These are phyloP conservation scores for Myripristis murdjan DNA, from an alignment of 2,797 vertebrate species.

Conservation along the genomic window DNA sequence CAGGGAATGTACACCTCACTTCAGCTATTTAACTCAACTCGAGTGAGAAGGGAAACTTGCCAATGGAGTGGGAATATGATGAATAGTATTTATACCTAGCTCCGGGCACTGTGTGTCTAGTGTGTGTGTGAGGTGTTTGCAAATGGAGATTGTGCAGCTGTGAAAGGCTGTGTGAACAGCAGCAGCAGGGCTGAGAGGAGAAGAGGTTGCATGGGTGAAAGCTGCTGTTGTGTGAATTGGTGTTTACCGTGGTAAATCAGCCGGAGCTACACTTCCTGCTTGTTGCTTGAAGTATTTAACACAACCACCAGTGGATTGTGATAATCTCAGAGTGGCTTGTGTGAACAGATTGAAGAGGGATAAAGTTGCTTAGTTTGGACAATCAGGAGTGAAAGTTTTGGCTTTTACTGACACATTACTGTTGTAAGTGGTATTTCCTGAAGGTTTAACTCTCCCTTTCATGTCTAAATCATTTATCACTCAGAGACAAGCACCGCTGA, in stretches of 20 bases:
- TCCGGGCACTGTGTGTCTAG: slow-evolving; percentile 57
- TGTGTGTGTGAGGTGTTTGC: slow-evolving; percentile 58
- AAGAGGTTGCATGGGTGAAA: slow-evolving; percentile 72
- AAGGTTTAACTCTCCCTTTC: neutral
- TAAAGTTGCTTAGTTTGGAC: neutral
- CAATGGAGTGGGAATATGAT: slow-evolving; percentile 79
- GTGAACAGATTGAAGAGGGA: slow-evolving; percentile 14
- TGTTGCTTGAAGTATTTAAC: slow-evolving; percentile 70
- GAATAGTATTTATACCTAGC: slow-evolving; percentile 78
- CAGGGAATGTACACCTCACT: slow-evolving; percentile 73
- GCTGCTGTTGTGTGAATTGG: slow-evolving; percentile 77
- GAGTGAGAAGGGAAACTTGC: slow-evolving; percentile 76
- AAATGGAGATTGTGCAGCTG: slow-evolving; percentile 81
- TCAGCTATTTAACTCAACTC: slow-evolving; percentile 76
- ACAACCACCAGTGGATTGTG: slow-evolving; percentile 48
- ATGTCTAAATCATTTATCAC: neutral
- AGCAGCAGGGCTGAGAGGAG: slow-evolving; percentile 59
- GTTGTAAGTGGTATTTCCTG: neutral
- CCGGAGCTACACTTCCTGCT: slow-evolving; percentile 71
- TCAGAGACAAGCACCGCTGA: neutral
- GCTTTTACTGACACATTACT: too few relatives aligned
- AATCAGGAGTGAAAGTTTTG: neutral
- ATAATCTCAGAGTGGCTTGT: slow-evolving; percentile 1
- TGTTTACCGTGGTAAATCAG: slow-evolving; percentile 79
- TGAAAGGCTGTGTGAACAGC: slow-evolving; percentile 70